Base-by-base conservation (phyloP, 2,797 vertebrate species). In the Neostethus bicornis region DNA sequence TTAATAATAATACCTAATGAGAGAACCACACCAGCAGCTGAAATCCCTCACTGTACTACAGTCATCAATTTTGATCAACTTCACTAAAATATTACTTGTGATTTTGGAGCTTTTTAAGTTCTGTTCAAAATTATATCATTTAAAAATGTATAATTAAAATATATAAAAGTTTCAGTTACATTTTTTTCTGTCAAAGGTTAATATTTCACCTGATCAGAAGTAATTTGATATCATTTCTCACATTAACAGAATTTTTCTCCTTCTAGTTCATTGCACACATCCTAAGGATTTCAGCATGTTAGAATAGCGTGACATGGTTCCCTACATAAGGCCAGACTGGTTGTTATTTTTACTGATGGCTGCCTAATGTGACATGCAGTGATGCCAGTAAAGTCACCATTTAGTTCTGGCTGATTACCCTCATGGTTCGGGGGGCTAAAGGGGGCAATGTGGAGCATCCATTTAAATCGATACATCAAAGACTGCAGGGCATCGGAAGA, bases 341-440 rank as follows among this genome's bases (percentile, higher is more conserved):
- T 90, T 91, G 88, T 91, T 91, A 87, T 87, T 87, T 85, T 87
- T 85, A 83, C 87, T 89, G 87, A 90, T 89, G 88, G 80, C 14
- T 75, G 86, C 79, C 85, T 89, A 89, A 88, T 85, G 85, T 77
- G 81, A 77, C 75, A 66, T 14, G 39, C 79, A 84, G 70, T 75
- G 77, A 86, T 85, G 84, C 76, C 78, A 79, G 35, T 50, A 57
- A 63, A 89, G 68, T 79, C 80, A 69, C 58, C 48, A 11, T 80
- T 88, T 89, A 86, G 78, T 85, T 85, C 80, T 61, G 64, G 83
- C 57, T 91, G 88, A 91, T 89, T 90, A 86, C 88, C 70, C 75
- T 78, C 83, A 83, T 79, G 76, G 85, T 83, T 81, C 79, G 71
- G 65, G 81, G 76, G 80, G 77, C 75, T 84, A 50, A 11, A 11